Percentiles rank a stretch among this genome's conserved stretches.
These are phyloP conservation scores for Apotomis turbidana DNA, from an alignment of 2,888 invertebrate species.

Conservation along the genomic window DNA sequence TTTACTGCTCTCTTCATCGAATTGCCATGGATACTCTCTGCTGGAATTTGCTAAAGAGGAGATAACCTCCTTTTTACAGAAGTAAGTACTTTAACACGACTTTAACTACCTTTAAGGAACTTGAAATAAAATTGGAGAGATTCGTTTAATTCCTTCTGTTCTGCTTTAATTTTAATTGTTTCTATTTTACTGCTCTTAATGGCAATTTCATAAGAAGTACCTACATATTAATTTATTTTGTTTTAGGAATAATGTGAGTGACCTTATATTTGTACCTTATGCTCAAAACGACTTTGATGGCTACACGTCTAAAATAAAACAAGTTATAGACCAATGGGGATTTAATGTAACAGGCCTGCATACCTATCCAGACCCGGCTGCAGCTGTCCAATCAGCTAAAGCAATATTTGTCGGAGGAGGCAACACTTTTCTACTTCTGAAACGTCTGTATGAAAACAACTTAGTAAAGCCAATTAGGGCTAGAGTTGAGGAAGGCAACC, in stretches of 20 bases:
- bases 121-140: no score
- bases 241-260: conserved; percentile 85
- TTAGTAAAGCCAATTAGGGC: conserved; percentile 86
- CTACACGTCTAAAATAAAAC: conserved; percentile 85
- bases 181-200: no score
- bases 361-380: conserved; percentile 78
- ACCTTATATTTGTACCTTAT: conserved; percentile 89
- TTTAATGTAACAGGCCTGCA: conserved; percentile 87
- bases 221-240: not conserved
- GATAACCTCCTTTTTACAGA: conserved; percentile 84
- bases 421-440: conserved; percentile 90
- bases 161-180: no score
- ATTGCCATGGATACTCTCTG: conserved; percentile 86
- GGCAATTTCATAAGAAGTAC: no score
- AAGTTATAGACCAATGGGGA: conserved; percentile 86
- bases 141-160: no score
- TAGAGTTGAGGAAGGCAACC: conserved; percentile 85
- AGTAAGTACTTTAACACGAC: conserved; percentile 69
- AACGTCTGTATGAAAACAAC: conserved; percentile 87
- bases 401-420: conserved; percentile 92
- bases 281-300: conserved; percentile 86
- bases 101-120: no score
- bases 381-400: conserved; percentile 85
- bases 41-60: conserved; percentile 87
- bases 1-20: conserved; percentile 88